Evolutionary conservation across 2,113 vertebrate species (phyloP).

Genomic region (Fregetta grallaria): DNA sequence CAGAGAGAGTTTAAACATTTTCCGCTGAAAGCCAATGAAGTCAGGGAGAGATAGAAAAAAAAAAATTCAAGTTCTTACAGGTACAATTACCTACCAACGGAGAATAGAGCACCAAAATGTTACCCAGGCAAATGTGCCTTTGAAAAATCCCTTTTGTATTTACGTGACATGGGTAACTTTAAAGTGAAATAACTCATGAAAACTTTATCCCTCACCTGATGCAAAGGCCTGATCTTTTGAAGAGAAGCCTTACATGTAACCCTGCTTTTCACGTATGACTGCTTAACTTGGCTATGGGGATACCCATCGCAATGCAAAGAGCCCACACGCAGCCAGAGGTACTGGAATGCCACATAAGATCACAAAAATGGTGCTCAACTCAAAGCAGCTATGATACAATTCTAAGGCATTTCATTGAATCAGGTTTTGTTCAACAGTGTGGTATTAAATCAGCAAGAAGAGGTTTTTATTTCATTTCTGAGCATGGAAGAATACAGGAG

Average conservation of each 20-base stretch:
- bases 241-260: background rate
- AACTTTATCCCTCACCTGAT: background rate
- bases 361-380: fast-evolving
- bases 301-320: background rate
- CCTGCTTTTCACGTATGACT: fast-evolving
- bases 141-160: background rate
- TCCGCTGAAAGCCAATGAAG: background rate
- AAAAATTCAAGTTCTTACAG: background rate
- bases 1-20: background rate
- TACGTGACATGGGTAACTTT: background rate
- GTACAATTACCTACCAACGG: background rate
- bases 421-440: background rate
- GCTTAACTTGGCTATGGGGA: too few species aligned
- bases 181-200: background rate
- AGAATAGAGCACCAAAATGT: background rate
- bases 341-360: background rate
- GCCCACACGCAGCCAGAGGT: background rate
- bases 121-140: background rate
- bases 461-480: background rate
- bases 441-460: background rate
- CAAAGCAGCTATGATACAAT: background rate
- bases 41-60: too few species aligned
- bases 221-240: background rate
- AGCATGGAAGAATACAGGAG: background rate
- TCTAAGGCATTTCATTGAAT: background rate